Evolutionary conservation across 2,797 vertebrate genomes (phyloP).

Genomic region (Lacerta viridis): DNA sequence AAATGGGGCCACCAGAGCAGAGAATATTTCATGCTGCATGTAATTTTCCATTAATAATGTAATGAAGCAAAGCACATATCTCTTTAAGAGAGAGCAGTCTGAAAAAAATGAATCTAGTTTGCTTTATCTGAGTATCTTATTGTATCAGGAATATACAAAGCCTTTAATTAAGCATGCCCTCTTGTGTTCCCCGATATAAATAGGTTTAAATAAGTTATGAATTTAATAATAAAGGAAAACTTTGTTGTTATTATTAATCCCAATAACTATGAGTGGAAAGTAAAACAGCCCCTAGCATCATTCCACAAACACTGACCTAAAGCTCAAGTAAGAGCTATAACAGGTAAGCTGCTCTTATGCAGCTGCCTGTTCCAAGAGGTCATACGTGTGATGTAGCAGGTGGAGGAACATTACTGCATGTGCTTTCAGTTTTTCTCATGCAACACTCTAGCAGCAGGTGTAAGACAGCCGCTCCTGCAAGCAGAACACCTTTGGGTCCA

Average conservation of each 20-base stretch:
- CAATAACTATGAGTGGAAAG: slow-evolving; percentile 21
- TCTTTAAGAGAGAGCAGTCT: background rate
- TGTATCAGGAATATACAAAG: background rate
- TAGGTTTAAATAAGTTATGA: slow-evolving; percentile 1
- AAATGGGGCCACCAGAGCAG: background rate
- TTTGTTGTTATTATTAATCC: background rate
- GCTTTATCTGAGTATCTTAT: background rate
- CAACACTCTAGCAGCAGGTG: background rate
- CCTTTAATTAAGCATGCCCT: background rate
- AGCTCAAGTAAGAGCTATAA: background rate
- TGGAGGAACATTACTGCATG: background rate
- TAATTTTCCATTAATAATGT: background rate
- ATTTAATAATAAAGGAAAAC: background rate
- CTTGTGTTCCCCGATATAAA: slow-evolving; percentile 4
- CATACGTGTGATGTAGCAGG: background rate
- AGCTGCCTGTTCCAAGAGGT: background rate
- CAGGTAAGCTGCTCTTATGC: background rate
- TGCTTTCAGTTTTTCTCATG: background rate
- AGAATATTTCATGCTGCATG: background rate
- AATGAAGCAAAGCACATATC: background rate
- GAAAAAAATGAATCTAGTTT: background rate
- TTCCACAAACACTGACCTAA: background rate
- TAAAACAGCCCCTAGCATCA: background rate
- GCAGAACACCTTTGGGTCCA: no score
- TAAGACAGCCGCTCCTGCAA: background rate